Base-by-base conservation (phyloP, 2,797 vertebrate genomes). In the Nannoperca obscura region DNA sequence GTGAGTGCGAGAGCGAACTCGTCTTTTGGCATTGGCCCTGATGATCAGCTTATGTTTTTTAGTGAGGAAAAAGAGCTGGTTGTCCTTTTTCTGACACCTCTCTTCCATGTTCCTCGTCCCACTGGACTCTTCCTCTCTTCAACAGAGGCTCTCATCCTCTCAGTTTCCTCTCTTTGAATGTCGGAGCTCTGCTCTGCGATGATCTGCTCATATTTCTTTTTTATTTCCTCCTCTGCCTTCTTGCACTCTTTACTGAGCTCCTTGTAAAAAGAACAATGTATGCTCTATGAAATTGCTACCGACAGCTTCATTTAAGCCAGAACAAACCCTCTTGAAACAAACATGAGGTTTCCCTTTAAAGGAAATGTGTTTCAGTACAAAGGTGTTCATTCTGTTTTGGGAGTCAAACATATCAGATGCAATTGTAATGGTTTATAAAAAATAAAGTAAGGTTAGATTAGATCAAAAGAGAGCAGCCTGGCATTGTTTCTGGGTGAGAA, bases 401-500 rank as follows among this genome's bases (percentile, higher is more conserved):
- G 5, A 66, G 32, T 77, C 6, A 36, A 32, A 53, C 19, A 9
- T 27, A 65, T 46, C n/a, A 46, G 22, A 57, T 1, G 2, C 38
- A 9, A 47, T 9, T 50, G 32, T 66, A 27, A 71, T 22, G 36
- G 59, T 55, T 36, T 70, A 9, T 46, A 36, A 46, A 20, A 7
- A 20, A 7, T 15, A 73, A 64, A 22, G 54, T 71, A 30, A 57
- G 34, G 11, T 64, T 46, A 2, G 24, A 60, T 84, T 67, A 57
- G 17, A 60, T 44, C 22, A 60, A 12, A 34, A 1, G 17, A 60
- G 63, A 74, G 55, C 44, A 14, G 47, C 49, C 63, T 49, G 77
- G 69, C 74, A 38, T 42, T 80, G 53, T 53, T 79, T 78, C 19
- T 53, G 47, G 7, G 46, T 74, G 42, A 64, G 59, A 87, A 69